These are phyloP conservation scores for Cossypha caffra DNA, from an alignment of 2,797 vertebrate genomes.

Conservation along the genomic window DNA sequence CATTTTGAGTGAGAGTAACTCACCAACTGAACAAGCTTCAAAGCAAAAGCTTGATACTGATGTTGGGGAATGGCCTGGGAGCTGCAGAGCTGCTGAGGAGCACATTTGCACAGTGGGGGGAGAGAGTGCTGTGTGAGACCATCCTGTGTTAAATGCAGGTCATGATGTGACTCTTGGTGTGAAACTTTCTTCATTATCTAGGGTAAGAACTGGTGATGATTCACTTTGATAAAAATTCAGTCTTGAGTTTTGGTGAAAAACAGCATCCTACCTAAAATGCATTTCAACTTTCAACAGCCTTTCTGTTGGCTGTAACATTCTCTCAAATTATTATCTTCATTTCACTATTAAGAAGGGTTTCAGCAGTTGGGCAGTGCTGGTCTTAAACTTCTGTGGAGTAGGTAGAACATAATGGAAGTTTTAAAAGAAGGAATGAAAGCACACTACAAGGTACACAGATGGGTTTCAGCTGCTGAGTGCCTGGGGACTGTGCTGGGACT, in stretches of 20 bases:
- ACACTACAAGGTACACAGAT: neutral
- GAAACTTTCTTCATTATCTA: neutral
- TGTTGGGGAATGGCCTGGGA: neutral
- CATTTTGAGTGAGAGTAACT: neutral
- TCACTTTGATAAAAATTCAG: neutral
- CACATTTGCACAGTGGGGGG: neutral
- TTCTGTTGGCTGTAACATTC: neutral
- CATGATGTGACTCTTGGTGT: neutral
- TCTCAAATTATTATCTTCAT: neutral
- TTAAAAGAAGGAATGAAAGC: neutral
- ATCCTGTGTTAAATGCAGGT: neutral
- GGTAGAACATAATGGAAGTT: neutral
- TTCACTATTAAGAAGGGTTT: neutral
- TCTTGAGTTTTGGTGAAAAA: neutral
- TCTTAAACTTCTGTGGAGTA: neutral
- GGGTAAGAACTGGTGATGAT: neutral
- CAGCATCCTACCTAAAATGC: neutral
- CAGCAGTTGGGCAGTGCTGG: neutral
- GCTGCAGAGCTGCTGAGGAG: neutral
- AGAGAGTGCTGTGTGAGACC: neutral
- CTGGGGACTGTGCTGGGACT: conserved; percentile 7
- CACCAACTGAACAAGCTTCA: neutral
- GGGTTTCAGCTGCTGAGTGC: conserved; percentile 9
- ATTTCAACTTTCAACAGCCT: neutral
- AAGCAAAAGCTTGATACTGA: neutral